Percentiles rank a stretch among this genome's conserved stretches.
phyloP scores from a whole-genome alignment of 1,140 invertebrate genomes.

The Drosophila virilis region DNA sequence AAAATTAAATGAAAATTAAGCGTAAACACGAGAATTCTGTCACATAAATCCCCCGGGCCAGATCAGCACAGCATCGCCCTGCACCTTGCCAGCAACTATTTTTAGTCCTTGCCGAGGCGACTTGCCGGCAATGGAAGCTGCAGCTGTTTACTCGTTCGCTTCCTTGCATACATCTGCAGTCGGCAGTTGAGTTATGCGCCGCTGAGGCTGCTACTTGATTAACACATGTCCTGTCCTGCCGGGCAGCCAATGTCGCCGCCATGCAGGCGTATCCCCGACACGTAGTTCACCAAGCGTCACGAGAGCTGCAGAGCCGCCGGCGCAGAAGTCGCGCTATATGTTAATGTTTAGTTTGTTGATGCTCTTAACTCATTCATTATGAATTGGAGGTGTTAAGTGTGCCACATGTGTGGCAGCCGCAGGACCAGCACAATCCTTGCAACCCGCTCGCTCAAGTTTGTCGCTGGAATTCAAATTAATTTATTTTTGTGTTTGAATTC shows the following conservation, averaged over 20 bases:
- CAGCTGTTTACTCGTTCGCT: conserved; percentile 44
- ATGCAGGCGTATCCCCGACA: conserved; percentile 72
- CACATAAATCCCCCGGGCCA: conserved; percentile 66
- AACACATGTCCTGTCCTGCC: conserved; percentile 71
- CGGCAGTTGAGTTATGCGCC: conserved; percentile 60
- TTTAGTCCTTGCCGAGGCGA: conserved; percentile 62
- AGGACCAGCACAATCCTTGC: background rate
- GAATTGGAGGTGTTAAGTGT: conserved; percentile 77
- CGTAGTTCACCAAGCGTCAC: conserved; percentile 34
- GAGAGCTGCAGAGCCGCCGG: conserved; percentile 10
- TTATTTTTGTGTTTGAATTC: no score
- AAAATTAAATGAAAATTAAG: conserved; percentile 82
- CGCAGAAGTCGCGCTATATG: conserved; percentile 61
- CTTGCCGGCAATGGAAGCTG: conserved; percentile 23
- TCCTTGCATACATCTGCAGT: conserved; percentile 47
- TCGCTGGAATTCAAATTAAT: no score
- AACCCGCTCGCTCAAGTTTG: no score
- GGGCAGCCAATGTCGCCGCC: conserved; percentile 2
- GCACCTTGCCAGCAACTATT: conserved; percentile 69
- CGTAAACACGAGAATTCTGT: conserved; percentile 80
- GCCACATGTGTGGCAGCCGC: conserved; percentile 47
- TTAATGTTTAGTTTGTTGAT: conserved; percentile 76
- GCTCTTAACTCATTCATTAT: conserved; percentile 82
- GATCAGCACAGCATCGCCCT: conserved; percentile 3
- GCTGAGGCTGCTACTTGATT: conserved; percentile 73